phyloP scores from a whole-genome alignment of 2,888 invertebrate genomes.

The Xestoiulus laeticollis region DNA sequence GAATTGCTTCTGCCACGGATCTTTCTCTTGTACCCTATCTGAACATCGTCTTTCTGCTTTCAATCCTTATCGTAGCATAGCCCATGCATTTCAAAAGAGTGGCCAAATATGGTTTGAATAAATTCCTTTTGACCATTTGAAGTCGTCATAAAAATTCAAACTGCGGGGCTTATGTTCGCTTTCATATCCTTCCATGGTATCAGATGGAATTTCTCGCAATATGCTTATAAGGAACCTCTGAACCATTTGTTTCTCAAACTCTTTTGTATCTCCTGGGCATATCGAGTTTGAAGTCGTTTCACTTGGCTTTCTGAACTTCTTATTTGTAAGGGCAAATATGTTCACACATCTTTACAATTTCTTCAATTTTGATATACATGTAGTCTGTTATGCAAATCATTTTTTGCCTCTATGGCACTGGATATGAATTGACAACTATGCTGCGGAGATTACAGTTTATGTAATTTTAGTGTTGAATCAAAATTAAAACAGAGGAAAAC shows the following conservation, averaged over 20 bases:
- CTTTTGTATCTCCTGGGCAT: not conserved
- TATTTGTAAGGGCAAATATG: not conserved
- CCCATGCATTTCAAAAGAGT: slow-evolving; percentile 12
- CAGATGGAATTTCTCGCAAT: not conserved
- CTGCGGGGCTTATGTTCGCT: slow-evolving; percentile 11
- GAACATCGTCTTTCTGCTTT: not conserved
- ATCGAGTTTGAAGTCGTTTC: not conserved
- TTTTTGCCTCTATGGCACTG: too few relatives aligned
- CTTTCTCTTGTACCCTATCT: slow-evolving; percentile 14
- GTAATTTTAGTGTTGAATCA: too few relatives aligned
- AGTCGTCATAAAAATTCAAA: slow-evolving; percentile 6
- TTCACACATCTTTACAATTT: not conserved
- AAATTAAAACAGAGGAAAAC: too few relatives aligned
- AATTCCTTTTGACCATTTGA: not conserved
- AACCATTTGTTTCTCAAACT: not conserved
- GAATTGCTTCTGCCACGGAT: slow-evolving; percentile 37
- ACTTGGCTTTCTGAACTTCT: not conserved
- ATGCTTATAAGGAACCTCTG: not conserved
- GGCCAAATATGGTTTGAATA: slow-evolving; percentile 41
- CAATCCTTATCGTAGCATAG: not conserved
- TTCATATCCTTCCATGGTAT: not conserved
- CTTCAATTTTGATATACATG: too few relatives aligned
- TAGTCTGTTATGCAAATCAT: too few relatives aligned
- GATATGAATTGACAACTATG: too few relatives aligned
- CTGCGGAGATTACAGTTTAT: too few relatives aligned